A percentile compares a stretch with the other conserved stretches of the same genome.
Conservation (phyloP, 2,113 vertebrate genomes). For the Clarias gariepinus region DNA sequence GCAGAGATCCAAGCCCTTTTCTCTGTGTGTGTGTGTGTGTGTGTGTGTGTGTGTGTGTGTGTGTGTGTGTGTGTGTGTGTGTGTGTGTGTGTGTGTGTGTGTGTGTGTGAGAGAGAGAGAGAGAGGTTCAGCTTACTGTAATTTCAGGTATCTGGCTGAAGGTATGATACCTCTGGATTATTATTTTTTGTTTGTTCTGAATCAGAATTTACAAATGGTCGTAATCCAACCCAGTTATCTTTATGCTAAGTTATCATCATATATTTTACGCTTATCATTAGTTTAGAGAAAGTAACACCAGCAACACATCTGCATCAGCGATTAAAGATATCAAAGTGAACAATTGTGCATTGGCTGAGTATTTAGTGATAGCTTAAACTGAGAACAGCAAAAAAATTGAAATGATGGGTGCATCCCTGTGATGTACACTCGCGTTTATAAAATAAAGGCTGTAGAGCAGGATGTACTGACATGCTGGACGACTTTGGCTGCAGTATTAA, state of each 20-base stretch:
- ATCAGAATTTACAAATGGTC: too few species aligned
- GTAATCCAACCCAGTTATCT: background rate
- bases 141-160: constrained; percentile 53
- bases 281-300: background rate
- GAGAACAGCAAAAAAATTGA: background rate
- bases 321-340: background rate
- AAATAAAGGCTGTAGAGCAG: background rate
- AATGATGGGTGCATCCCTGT: background rate
- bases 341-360: background rate
- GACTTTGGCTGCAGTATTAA: background rate
- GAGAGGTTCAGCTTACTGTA: too few species aligned
- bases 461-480: background rate
- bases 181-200: too few species aligned
- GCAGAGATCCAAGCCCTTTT: constrained; percentile 49
- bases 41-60: too few species aligned
- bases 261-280: background rate
- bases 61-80: too few species aligned
- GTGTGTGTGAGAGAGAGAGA: constrained; percentile 17
- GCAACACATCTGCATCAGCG: background rate
- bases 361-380: background rate
- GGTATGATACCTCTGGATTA: constrained; percentile 44
- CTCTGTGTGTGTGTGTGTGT: too few species aligned
- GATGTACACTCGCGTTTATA: background rate
- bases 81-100: too few species aligned
- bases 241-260: background rate